phyloP scores from a whole-genome alignment of 2,797 vertebrate species.

The Geotrypetes seraphini region DNA sequence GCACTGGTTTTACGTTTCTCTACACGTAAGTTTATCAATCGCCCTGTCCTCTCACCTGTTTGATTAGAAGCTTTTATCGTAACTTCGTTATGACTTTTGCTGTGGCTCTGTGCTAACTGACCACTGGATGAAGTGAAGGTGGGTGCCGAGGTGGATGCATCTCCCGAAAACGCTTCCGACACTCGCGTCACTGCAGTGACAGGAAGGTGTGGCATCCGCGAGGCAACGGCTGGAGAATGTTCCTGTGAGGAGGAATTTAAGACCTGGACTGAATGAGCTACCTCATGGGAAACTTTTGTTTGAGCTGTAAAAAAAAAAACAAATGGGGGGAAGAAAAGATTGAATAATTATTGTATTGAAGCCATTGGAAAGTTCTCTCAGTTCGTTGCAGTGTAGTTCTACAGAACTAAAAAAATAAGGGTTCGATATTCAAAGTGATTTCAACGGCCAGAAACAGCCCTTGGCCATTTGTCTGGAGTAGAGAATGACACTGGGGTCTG shows the following conservation, averaged over 20 bases:
- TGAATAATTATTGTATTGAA: no score
- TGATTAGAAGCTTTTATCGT: constrained; percentile 56
- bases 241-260: constrained; percentile 41
- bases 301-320: constrained; percentile 43
- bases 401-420: no score
- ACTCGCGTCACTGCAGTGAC: constrained; percentile 58
- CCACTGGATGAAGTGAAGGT: constrained; percentile 24
- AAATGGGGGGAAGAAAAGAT: no score
- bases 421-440: no score
- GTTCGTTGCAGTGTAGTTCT: no score
- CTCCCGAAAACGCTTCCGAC: constrained; percentile 54
- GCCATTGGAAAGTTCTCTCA: no score
- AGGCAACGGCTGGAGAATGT: constrained; percentile 42
- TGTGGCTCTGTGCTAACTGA: constrained; percentile 34
- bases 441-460: no score
- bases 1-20: no score
- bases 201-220: constrained; percentile 77
- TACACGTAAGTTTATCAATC: background rate
- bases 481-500: no score
- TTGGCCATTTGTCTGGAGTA: no score
- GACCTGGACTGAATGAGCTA: constrained; percentile 7
- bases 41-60: constrained; percentile 41
- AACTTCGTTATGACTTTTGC: constrained; percentile 31
- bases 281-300: constrained; percentile 38
- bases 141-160: constrained; percentile 34